These are phyloP conservation scores for Chironomus tentans DNA, from an alignment of 2,888 invertebrate species.

Conservation along the genomic window DNA sequence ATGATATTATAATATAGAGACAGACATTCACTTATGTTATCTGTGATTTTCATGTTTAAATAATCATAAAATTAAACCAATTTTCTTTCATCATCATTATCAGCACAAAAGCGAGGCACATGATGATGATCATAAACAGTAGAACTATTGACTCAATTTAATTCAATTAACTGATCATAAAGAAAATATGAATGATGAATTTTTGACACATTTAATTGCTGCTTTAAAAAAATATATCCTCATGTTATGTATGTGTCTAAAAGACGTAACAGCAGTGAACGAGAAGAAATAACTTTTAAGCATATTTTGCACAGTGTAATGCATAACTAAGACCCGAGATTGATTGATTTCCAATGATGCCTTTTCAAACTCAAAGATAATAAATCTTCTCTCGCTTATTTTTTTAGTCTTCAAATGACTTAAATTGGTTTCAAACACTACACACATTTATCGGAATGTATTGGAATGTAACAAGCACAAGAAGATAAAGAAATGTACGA, in stretches of 20 bases:
- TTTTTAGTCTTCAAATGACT: conserved; percentile 9
- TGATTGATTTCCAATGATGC: conserved; percentile 22
- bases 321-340: not conserved
- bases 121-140: not conserved
- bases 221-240: too few relatives aligned
- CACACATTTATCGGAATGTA: not conserved
- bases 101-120: too few relatives aligned
- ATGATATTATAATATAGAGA: too few relatives aligned
- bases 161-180: not conserved
- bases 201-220: not conserved
- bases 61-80: too few relatives aligned
- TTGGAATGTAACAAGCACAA: not conserved
- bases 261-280: not conserved
- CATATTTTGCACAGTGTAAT: not conserved
- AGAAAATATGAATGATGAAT: not conserved
- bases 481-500: not conserved
- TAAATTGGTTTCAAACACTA: conserved; percentile 16
- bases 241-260: too few relatives aligned
- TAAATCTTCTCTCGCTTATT: conserved; percentile 19
- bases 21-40: too few relatives aligned
- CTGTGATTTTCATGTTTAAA: too few relatives aligned
- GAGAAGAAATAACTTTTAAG: not conserved
- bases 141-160: not conserved
- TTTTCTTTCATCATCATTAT: too few relatives aligned
- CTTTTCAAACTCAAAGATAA: conserved; percentile 3